A percentile compares a stretch with the other conserved stretches of the same genome.
These are phyloP conservation scores for Myzus persicae DNA, from an alignment of 1,140 invertebrate genomes.

Conservation along the genomic window DNA sequence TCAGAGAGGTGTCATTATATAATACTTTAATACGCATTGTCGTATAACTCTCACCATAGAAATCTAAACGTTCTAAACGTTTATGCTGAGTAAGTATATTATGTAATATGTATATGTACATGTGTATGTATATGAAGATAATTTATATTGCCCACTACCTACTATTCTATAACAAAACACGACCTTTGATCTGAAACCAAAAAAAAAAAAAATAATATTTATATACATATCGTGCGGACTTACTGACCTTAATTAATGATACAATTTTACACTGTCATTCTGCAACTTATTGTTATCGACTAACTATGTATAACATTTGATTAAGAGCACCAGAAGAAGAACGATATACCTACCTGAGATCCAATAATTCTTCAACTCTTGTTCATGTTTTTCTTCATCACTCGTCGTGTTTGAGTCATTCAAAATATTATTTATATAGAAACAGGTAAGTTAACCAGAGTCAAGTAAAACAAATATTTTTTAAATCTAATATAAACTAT, in stretches of 20 bases:
- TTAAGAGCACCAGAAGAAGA: neutral
- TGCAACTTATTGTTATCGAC: neutral
- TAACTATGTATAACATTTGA: conserved; percentile 12
- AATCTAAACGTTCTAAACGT: neutral
- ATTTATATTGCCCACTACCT: conserved; percentile 25
- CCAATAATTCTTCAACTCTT: neutral
- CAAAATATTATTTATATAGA: neutral
- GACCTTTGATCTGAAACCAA: conserved; percentile 19
- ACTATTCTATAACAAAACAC: conserved; percentile 15
- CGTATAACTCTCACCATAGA: neutral
- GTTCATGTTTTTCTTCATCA: neutral
- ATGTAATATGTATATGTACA: neutral
- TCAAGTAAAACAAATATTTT: neutral
- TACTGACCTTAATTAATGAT: conserved; percentile 50
- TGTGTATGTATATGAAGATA: neutral
- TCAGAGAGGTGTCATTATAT: neutral
- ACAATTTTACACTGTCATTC: conserved; percentile 32
- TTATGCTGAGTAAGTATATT: neutral
- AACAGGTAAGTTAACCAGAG: neutral
- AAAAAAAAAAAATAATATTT: neutral
- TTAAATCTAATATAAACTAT: neutral
- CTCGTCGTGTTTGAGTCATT: neutral
- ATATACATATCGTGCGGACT: conserved; percentile 2
- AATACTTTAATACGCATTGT: neutral
- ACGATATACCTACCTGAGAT: neutral